Evolutionary conservation across 2,888 invertebrate species (phyloP), one percentile per base, ranked within the genome.

Genomic region (Petrolisthes manimaculis): DNA sequence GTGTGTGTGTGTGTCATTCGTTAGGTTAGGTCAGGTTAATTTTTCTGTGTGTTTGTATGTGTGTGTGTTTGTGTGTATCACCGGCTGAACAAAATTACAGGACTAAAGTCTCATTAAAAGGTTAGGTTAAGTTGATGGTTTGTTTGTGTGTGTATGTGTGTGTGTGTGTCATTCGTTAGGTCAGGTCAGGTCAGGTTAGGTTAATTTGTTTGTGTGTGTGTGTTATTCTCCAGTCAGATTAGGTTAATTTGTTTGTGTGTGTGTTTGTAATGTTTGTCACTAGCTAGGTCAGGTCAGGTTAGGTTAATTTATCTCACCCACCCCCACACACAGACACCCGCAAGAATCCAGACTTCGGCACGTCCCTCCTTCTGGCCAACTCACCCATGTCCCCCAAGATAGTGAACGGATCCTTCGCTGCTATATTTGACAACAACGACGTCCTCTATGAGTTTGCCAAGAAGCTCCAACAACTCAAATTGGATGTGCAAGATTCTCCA

Each of bases 341-440:
- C 91, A 96, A 96, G 92, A 97, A 96, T 92, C 96, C 96, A 84
- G 96, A 97, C 69, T 99, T 98, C 92, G 98, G 98, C 69, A 97
- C 98, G 79, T 98, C 98, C 92, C 94, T 99, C 2, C 94, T 99
- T 53, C 94, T 99, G 82, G 97, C 98, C 83, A 99, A 99, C 93
- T 97, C 97, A 3, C 98, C 98, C 0, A 97, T 97, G 96, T 98
- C 98, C 5, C 99, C 99, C 0, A 99, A 98, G 94, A 96, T 99
- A 83, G 97, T 98, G 4, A 97, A 98, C 92, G 98, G 97, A 4
- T 97, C 97, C 81, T 98, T 97, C 93, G 97, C 96, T 0, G 98
- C 97, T 54, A 96, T 98, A 90, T 97, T 97, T 92, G 97, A 98
- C 92, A 95, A 95, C 89, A 95, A 95, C 82, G 96, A 96, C 92